phyloP scores from a whole-genome alignment of 1,140 invertebrate genomes.

The Neodiprion fabricii region DNA sequence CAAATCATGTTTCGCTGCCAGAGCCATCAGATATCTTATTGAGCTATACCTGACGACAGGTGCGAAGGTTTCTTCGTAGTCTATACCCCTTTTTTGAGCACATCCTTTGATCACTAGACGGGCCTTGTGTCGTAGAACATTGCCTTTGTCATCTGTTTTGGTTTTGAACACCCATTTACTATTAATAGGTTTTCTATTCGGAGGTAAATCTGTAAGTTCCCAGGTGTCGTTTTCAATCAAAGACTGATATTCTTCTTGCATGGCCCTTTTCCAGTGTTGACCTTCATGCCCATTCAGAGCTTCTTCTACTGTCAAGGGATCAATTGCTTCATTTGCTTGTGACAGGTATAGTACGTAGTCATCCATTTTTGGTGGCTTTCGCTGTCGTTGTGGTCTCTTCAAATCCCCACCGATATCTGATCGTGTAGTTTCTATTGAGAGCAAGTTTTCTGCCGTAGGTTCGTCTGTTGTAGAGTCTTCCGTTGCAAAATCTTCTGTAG shows the following conservation, averaged over 20 bases:
- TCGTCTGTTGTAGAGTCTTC: background rate
- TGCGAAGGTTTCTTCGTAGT: constrained; percentile 37
- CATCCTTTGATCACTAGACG: constrained; percentile 40
- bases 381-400: background rate
- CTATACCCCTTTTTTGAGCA: constrained; percentile 37
- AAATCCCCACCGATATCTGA: background rate
- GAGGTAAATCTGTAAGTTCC: constrained; percentile 10
- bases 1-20: background rate
- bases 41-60: constrained; percentile 29
- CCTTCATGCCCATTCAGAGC: background rate
- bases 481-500: background rate
- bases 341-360: background rate
- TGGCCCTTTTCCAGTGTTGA: constrained; percentile 21
- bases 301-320: background rate
- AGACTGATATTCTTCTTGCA: constrained; percentile 31
- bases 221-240: constrained; percentile 18
- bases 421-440: background rate
- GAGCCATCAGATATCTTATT: constrained; percentile 7
- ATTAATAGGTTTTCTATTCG: constrained; percentile 16
- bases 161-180: constrained; percentile 18
- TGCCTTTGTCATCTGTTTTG: constrained; percentile 13
- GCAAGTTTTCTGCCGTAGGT: background rate
- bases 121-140: constrained; percentile 46
- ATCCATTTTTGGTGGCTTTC: background rate
- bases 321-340: background rate